Evolutionary conservation across 2,888 invertebrate genomes (phyloP).

Genomic region (Drosophila histrio): DNA sequence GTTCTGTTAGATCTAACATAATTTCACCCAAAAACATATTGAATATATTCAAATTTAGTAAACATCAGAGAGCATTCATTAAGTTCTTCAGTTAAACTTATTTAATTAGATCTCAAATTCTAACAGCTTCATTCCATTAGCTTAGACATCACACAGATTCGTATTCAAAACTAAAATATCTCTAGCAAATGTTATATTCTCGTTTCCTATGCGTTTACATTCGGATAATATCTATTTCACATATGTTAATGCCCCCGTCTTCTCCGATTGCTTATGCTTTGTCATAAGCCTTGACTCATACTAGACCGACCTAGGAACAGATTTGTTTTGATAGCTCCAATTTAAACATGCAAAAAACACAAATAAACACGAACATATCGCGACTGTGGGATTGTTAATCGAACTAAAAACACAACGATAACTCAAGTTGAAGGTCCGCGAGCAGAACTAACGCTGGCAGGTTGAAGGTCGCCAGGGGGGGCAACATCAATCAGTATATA

Average conservation of each 20-base stretch:
- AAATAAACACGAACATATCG: slow-evolving; percentile 26
- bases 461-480: slow-evolving; percentile 8
- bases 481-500: slow-evolving; percentile 33
- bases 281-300: slow-evolving; percentile 34
- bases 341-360: slow-evolving; percentile 27
- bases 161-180: neutral
- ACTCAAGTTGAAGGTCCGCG: slow-evolving; percentile 33
- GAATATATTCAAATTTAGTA: too few relatives aligned
- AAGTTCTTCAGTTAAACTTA: too few relatives aligned
- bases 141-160: neutral
- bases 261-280: slow-evolving; percentile 9
- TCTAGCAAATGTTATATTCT: neutral
- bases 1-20: too few relatives aligned
- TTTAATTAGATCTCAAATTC: neutral
- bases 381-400: slow-evolving; percentile 3
- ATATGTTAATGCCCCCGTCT: slow-evolving; percentile 7
- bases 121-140: neutral
- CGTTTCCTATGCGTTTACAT: slow-evolving; percentile 5
- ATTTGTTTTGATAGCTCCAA: slow-evolving; percentile 45
- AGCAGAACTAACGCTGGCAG: slow-evolving; percentile 4
- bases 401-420: slow-evolving; percentile 34
- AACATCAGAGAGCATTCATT: too few relatives aligned
- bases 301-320: slow-evolving; percentile 43
- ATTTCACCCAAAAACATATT: too few relatives aligned
- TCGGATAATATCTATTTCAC: slow-evolving; percentile 13